Conservation (phyloP, 2,888 invertebrate genomes). For the Tigriopus californicus region DNA sequence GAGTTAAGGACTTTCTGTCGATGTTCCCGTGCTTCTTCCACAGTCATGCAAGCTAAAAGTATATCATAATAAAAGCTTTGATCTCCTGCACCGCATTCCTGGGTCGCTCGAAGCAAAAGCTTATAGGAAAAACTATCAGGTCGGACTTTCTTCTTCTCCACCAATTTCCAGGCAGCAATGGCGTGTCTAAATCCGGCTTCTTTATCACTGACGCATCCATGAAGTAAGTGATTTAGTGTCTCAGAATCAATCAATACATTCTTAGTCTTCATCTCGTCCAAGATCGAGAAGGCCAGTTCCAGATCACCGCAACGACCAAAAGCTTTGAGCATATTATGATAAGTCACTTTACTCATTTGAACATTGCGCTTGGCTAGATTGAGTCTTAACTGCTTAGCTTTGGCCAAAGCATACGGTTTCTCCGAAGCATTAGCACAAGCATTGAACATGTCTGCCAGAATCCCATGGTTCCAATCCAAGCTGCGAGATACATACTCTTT, state of each 20-base stretch:
- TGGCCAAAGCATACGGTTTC: neutral
- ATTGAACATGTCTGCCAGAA: conserved; percentile 69
- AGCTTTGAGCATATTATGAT: conserved; percentile 70
- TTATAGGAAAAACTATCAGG: conserved; percentile 59
- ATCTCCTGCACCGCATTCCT: conserved; percentile 61
- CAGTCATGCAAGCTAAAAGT: neutral
- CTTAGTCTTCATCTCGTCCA: conserved; percentile 53
- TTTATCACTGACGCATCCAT: conserved; percentile 60
- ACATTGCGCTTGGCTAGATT: neutral
- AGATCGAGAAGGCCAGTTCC: conserved; percentile 52
- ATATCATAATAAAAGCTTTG: conserved; percentile 11
- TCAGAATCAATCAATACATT: conserved; percentile 35
- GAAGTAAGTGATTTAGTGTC: conserved; percentile 58
- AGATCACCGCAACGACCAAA: conserved; percentile 66
- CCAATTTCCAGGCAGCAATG: conserved; percentile 65
- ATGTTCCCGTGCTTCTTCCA: neutral
- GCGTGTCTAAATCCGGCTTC: conserved; percentile 61
- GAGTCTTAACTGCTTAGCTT: neutral
- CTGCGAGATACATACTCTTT: conserved; percentile 36
- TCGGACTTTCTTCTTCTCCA: conserved; percentile 41
- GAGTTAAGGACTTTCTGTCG: neutral
- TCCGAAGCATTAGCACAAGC: conserved; percentile 49
- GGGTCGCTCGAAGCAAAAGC: conserved; percentile 52
- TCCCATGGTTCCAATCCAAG: conserved; percentile 44
- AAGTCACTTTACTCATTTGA: conserved; percentile 38